Evolutionary conservation across 2,113 vertebrate genomes (phyloP).

Genomic region (Zonotrichia leucophrys): DNA sequence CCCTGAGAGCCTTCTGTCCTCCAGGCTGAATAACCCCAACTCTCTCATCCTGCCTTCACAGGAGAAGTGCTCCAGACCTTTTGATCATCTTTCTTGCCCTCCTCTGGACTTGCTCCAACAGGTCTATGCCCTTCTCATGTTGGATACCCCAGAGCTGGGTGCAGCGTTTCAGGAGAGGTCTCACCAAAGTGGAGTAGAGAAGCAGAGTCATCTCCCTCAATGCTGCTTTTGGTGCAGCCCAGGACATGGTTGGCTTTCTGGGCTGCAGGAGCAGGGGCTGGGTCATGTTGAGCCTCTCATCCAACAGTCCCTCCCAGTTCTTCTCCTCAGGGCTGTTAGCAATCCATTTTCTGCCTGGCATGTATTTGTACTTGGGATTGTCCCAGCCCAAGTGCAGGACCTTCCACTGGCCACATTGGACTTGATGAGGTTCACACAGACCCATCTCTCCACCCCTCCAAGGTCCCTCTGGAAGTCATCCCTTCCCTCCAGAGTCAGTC

Average conservation of each 20-base stretch:
- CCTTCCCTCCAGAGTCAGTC: background rate
- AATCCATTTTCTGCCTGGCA: background rate
- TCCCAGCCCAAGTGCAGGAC: accelerated
- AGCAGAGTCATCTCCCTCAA: background rate
- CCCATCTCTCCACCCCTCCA: background rate
- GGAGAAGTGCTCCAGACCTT: background rate
- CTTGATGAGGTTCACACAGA: background rate
- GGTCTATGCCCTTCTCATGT: background rate
- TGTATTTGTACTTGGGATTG: background rate
- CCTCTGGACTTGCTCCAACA: background rate
- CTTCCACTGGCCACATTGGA: background rate
- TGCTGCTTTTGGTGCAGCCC: background rate
- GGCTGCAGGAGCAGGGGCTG: background rate
- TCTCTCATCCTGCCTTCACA: background rate
- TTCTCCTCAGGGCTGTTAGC: background rate
- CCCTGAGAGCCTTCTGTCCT: background rate
- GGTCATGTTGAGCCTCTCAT: background rate
- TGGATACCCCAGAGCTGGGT: background rate
- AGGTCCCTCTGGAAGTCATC: background rate
- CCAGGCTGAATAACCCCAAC: background rate
- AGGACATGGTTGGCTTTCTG: background rate
- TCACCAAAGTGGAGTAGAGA: background rate
- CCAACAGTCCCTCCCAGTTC: background rate
- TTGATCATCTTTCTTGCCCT: background rate
- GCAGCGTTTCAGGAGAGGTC: background rate